A percentile compares a stretch with the other conserved stretches of the same genome.
Evolutionary conservation across 2,888 invertebrate species (phyloP).

Genomic region (Rhabditoides inermis): DNA sequence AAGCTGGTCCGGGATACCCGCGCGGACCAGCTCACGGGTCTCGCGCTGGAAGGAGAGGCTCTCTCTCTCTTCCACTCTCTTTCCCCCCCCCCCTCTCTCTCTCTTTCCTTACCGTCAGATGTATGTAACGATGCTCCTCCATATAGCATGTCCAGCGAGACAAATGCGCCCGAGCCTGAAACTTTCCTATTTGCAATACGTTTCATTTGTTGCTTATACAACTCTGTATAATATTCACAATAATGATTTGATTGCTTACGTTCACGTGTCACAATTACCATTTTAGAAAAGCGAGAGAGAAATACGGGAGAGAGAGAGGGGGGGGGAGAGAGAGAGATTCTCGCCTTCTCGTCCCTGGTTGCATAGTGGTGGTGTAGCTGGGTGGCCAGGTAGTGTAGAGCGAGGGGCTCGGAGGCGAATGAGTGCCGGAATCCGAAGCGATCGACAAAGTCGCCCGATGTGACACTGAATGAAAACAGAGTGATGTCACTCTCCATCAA

Average conservation of each 20-base stretch:
- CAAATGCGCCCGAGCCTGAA: conserved; percentile 53
- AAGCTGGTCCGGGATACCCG: conserved; percentile 56
- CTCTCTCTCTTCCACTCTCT: not conserved
- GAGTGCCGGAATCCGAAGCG: conserved; percentile 57
- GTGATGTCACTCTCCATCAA: not conserved
- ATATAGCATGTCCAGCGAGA: conserved; percentile 54
- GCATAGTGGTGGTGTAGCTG: conserved; percentile 50
- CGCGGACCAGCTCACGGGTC: conserved; percentile 55
- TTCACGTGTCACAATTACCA: too few species aligned
- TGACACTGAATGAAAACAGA: conserved; percentile 16
- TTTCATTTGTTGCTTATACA: too few species aligned
- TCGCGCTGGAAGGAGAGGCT: conserved; percentile 48
- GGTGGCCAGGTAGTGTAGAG: conserved; percentile 58
- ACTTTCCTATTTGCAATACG: too few species aligned
- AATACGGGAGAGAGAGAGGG: too few species aligned
- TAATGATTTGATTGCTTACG: too few species aligned
- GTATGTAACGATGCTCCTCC: conserved; percentile 34
- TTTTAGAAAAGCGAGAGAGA: too few species aligned
- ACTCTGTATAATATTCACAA: too few species aligned
- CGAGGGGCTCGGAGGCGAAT: conserved; percentile 54
- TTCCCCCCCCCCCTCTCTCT: not conserved
- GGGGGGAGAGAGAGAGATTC: too few species aligned
- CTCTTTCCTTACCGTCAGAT: conserved; percentile 9
- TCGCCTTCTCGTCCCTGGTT: conserved; percentile 18
- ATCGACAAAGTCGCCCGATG: conserved; percentile 55